Evolutionary conservation across 2,113 vertebrate genomes (phyloP).

Genomic region (Amazona vittata): DNA sequence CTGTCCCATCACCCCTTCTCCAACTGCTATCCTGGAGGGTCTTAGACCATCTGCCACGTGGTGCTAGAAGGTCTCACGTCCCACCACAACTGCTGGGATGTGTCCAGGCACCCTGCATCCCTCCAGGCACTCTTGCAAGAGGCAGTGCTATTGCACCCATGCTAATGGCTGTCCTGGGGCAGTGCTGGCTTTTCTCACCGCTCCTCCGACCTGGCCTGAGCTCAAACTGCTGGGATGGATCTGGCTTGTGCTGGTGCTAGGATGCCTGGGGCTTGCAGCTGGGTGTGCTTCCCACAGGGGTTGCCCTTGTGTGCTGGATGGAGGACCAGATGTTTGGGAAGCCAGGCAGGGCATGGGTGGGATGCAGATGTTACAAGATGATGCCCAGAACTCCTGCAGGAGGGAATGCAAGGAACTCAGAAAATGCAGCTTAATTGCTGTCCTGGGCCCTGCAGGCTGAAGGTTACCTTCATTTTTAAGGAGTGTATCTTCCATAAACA

Average conservation of each 20-base stretch:
- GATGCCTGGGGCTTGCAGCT: background rate
- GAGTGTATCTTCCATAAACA: constrained; percentile 47
- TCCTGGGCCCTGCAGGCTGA: background rate
- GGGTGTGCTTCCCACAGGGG: constrained; percentile 3
- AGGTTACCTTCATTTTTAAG: constrained; percentile 51
- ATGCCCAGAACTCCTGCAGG: constrained; percentile 41
- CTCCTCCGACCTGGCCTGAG: background rate
- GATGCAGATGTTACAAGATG: constrained; percentile 20
- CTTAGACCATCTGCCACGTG: background rate
- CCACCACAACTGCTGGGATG: rapidly evolving
- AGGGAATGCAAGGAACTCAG: constrained; percentile 55
- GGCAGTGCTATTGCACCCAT: rapidly evolving
- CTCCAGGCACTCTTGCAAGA: background rate
- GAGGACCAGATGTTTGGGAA: constrained; percentile 30
- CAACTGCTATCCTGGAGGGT: rapidly evolving
- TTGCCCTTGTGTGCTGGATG: background rate
- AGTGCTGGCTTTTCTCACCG: rapidly evolving
- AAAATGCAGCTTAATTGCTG: constrained; percentile 54
- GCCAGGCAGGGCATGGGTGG: constrained; percentile 48
- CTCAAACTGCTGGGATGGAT: background rate
- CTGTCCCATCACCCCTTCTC: background rate
- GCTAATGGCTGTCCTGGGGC: rapidly evolving
- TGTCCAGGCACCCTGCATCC: background rate
- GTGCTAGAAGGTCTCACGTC: background rate
- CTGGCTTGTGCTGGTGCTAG: background rate